A percentile compares a stretch with the other conserved stretches of the same genome.
These are phyloP conservation scores for Pomatorhinus ruficollis DNA, from an alignment of 2,113 vertebrate genomes.

Conservation along the genomic window DNA sequence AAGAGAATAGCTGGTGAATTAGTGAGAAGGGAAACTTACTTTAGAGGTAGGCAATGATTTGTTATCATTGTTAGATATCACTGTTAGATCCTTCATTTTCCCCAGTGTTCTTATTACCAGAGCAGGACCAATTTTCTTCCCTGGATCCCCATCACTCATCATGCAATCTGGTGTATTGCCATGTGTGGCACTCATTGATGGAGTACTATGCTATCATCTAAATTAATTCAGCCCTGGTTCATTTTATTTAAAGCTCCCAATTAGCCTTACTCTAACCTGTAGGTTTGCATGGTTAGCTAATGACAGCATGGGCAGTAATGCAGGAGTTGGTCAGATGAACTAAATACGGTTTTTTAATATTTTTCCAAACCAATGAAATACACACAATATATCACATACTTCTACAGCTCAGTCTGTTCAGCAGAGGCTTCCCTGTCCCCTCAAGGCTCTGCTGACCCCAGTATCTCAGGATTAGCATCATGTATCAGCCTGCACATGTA, in stretches of 20 bases:
- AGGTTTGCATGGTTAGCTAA: background rate
- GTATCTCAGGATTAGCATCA: background rate
- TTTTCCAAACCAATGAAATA: background rate
- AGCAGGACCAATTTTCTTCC: background rate
- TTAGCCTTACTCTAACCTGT: background rate
- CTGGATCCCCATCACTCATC: background rate
- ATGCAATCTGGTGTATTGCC: background rate
- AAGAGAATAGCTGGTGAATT: background rate
- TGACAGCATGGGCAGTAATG: background rate
- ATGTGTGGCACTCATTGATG: background rate
- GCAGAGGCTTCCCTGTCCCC: background rate
- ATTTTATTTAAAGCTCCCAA: background rate
- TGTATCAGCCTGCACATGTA: background rate
- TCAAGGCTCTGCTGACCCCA: background rate
- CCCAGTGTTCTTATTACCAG: background rate
- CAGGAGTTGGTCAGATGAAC: background rate
- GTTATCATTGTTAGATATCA: background rate
- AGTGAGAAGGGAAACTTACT: background rate
- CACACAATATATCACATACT: accelerated
- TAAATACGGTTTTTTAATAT: background rate
- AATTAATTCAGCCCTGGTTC: background rate
- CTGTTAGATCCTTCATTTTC: background rate
- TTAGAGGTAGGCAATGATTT: background rate
- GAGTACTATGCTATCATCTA: background rate
- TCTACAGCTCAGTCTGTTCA: background rate